A percentile compares a stretch with the other conserved stretches of the same genome.
Evolutionary conservation across 2,888 invertebrate genomes (phyloP).

Genomic region (Cryptocheilus praepositus): DNA sequence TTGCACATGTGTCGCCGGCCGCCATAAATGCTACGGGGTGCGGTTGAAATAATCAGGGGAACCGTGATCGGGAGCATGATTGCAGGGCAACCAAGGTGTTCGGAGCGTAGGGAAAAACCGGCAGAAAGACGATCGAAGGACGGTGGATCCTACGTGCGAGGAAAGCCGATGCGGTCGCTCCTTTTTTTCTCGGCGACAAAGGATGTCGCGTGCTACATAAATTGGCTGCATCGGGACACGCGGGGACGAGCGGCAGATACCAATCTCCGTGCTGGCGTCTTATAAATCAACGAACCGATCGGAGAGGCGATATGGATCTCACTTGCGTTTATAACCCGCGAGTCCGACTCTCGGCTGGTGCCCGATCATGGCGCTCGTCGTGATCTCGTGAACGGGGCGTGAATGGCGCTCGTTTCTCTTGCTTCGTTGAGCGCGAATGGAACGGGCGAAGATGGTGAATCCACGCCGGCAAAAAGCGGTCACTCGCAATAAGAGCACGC

Average conservation of each 20-base stretch:
- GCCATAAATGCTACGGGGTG: neutral
- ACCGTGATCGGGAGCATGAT: no score
- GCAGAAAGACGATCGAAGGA: no score
- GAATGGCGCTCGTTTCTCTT: slow-evolving; percentile 29
- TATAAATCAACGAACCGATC: slow-evolving; percentile 63
- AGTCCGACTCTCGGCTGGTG: slow-evolving; percentile 17
- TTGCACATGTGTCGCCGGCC: neutral
- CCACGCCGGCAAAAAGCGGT: neutral
- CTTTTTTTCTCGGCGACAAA: slow-evolving; percentile 41
- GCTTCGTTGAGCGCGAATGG: slow-evolving; percentile 2
- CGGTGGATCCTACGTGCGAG: neutral
- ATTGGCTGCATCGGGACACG: slow-evolving; percentile 58
- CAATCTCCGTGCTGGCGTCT: slow-evolving; percentile 52
- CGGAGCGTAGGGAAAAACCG: no score
- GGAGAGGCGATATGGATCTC: slow-evolving; percentile 40
- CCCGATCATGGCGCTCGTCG: slow-evolving; percentile 26
- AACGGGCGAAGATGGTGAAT: neutral
- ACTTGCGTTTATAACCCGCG: slow-evolving; percentile 28
- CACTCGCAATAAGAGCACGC: slow-evolving; percentile 33
- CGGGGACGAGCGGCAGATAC: slow-evolving; percentile 54
- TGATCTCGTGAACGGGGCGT: slow-evolving; percentile 20
- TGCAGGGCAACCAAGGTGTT: no score
- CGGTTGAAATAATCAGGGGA: no score
- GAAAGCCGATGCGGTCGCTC: slow-evolving; percentile 13
- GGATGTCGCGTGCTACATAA: slow-evolving; percentile 65